A percentile compares a stretch with the other conserved stretches of the same genome.
These are phyloP conservation scores for Acrobasis consociella DNA, from an alignment of 2,888 invertebrate genomes.

Conservation along the genomic window DNA sequence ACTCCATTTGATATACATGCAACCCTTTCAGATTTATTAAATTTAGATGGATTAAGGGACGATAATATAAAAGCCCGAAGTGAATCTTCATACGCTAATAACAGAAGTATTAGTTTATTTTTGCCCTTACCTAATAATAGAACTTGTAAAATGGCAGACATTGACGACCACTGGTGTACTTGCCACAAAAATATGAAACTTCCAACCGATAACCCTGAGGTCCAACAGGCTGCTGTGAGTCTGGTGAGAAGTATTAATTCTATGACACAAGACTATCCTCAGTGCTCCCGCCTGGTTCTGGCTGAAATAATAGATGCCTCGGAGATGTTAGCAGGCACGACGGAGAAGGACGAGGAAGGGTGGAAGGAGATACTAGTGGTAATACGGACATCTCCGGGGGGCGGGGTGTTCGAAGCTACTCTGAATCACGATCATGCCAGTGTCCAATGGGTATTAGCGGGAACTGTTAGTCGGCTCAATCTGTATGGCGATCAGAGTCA, in stretches of 20 bases:
- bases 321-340: constrained; percentile 77
- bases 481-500: constrained; percentile 91
- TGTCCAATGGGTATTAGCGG: constrained; percentile 79
- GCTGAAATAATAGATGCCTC: constrained; percentile 85
- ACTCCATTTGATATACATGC: constrained; percentile 92
- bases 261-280: constrained; percentile 81
- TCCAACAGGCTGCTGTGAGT: constrained; percentile 82
- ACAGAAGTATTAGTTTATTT: constrained; percentile 90
- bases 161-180: constrained; percentile 94
- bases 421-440: constrained; percentile 67
- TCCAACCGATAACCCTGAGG: constrained; percentile 74
- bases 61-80: constrained; percentile 61
- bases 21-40: constrained; percentile 87
- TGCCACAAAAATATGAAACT: constrained; percentile 87
- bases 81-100: constrained; percentile 56
- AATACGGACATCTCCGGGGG: constrained; percentile 85
- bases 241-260: constrained; percentile 86
- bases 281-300: constrained; percentile 86
- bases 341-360: constrained; percentile 58
- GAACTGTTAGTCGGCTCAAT: constrained; percentile 90
- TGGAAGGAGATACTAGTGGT: constrained; percentile 85
- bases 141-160: constrained; percentile 89
- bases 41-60: constrained; percentile 71
- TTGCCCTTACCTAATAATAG: constrained; percentile 86
- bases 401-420: constrained; percentile 91